Base-by-base conservation (phyloP, 2,888 invertebrate genomes). In the Prenolepis imparis region DNA sequence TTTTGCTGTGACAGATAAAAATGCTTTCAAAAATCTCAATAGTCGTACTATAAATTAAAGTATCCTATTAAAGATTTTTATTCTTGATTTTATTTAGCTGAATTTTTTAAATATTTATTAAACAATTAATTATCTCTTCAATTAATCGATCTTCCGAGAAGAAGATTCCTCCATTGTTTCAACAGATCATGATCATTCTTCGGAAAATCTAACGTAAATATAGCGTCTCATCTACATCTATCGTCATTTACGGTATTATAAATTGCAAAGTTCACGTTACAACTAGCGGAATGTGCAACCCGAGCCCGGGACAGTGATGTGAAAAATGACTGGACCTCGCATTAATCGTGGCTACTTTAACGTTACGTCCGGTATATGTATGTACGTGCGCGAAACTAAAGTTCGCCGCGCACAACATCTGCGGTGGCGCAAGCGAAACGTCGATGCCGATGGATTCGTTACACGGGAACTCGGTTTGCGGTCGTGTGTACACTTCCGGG, bases 321-420 rank as follows among this genome's bases (percentile, higher is more conserved):
- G 91, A 92, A 92, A 91, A 92, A 90, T 90, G 88, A 84, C 85
- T 85, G 85, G 74, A 68, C 85, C 87, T 67, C 80, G 80, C 86
- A 91, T 92, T 91, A 92, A 92, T 91, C 92, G 91, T 83, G 86
- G 86, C 90, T 87, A 90, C 89, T 91, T 91, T 88, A 87, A 89
- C 90, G 88, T 91, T 92, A 89, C 90, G 90, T 88, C 87, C 85
- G 83, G 75, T 88, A 48, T 48, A 48, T 15, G 4, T 48, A 48
- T 48, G 5, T 52, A 91, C 91, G 91, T 90, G 91, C 84, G 82
- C 77, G 84, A 82, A 89, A 86, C 86, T 86, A 87, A 72, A 90
- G 83, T 89, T 89, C 68, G 83, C 72, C 63, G 39, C 66, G 73
- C 85, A 82, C 63, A 52, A 82, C 63, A 52, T 52, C 78, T 80